A percentile compares a stretch with the other conserved stretches of the same genome.
These are phyloP conservation scores for Drosophila acutilabella DNA, from an alignment of 2,888 invertebrate species.

Conservation along the genomic window DNA sequence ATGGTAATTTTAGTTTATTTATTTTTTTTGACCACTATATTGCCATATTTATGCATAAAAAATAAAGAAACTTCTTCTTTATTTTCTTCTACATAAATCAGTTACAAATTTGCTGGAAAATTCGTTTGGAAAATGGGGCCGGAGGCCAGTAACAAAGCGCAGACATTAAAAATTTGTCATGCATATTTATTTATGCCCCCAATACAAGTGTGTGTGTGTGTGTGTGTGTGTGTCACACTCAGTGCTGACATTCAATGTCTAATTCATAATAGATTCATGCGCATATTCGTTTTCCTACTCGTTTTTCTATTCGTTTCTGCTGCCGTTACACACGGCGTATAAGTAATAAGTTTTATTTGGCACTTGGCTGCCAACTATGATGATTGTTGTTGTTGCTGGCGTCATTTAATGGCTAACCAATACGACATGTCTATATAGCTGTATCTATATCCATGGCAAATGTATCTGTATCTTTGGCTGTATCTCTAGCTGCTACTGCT, in stretches of 20 bases:
- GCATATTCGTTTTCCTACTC: conserved; percentile 32
- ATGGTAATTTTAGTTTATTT: too few species aligned
- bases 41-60: not conserved
- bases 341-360: conserved; percentile 82
- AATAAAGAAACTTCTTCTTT: not conserved
- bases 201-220: conserved; percentile 23
- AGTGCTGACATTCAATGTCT: conserved; percentile 76
- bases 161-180: conserved; percentile 39
- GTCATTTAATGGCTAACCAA: conserved; percentile 82
- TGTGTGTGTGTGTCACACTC: conserved; percentile 31
- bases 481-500: not conserved
- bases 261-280: conserved; percentile 81
- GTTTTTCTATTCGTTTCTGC: conserved; percentile 21
- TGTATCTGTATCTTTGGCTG: conserved; percentile 48
- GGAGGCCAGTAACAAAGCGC: conserved; percentile 48
- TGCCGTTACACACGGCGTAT: conserved; percentile 70
- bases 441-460: conserved; percentile 43
- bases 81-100: conserved; percentile 34
- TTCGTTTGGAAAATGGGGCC: conserved; percentile 49
- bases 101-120: conserved; percentile 46
- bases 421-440: conserved; percentile 69
- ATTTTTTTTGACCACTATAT: too few species aligned
- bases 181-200: conserved; percentile 68
- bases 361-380: conserved; percentile 76
- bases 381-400: conserved; percentile 52